These are phyloP conservation scores for Pempheris klunzingeri DNA, from an alignment of 2,797 vertebrate genomes.

Conservation along the genomic window DNA sequence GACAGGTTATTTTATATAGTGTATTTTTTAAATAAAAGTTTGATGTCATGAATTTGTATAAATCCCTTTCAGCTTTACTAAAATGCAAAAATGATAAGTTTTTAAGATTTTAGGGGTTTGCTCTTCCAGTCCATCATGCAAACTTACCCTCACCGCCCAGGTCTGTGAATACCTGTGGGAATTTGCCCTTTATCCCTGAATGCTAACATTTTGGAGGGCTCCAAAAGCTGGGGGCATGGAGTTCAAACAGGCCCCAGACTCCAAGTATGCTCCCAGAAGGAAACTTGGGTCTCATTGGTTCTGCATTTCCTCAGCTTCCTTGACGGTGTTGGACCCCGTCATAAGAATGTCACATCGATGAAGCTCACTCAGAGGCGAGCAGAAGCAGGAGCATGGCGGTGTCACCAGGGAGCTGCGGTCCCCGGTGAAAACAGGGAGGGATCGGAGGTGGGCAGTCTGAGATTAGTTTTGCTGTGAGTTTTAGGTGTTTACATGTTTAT, in stretches of 20 bases:
- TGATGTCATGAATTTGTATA: not conserved
- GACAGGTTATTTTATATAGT: not conserved
- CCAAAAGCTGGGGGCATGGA: conserved; percentile 45
- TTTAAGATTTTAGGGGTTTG: not conserved
- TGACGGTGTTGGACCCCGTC: conserved; percentile 58
- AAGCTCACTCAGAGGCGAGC: conserved; percentile 53
- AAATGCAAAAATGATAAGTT: not conserved
- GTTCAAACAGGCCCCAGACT: conserved; percentile 71
- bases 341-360: conserved; percentile 63
- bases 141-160: conserved; percentile 34
- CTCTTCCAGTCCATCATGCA: conserved; percentile 13
- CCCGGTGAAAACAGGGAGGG: conserved; percentile 49
- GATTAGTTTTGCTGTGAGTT: conserved; percentile 61
- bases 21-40: not conserved
- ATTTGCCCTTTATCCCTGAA: conserved; percentile 41
- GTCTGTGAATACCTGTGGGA: conserved; percentile 34
- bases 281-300: conserved; percentile 55
- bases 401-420: conserved; percentile 41
- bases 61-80: not conserved
- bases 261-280: conserved; percentile 55
- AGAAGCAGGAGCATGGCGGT: conserved; percentile 58
- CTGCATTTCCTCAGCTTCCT: conserved; percentile 74
- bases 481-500: conserved; percentile 65
- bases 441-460: conserved; percentile 64
- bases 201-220: conserved; percentile 62